Evolutionary conservation across 2,888 invertebrate genomes (phyloP), one percentile per base, ranked within the genome.

Genomic region (Protodeltote pygarga): DNA sequence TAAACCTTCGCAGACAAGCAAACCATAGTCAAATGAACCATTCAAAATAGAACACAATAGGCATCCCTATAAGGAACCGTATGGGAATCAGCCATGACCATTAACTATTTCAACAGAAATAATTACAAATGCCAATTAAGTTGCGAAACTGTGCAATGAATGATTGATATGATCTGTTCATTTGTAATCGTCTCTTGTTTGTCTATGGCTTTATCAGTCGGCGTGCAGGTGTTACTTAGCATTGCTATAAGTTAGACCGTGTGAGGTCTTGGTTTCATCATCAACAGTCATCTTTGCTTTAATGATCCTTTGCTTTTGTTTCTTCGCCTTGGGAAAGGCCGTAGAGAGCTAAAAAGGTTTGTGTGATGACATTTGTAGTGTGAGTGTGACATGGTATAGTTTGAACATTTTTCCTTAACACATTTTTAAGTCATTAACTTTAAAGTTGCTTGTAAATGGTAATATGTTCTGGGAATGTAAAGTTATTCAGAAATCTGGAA

Each of bases 71-170:
- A 16, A 31, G 3, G 14, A 52, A 41, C 32, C 32, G 27, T 46
- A 54, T 61, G 65, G 37, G 46, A 54, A 53, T 20, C 31, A 47
- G 19, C 60, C 51, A 57, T 60, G 60, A 52, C 53, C 42, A 39
- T 65, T n/a, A 53, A 11, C 28, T 63, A 64, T 65, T 63, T 68
- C 66, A 73, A 68, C 41, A 51, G 31, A 44, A 62, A 53, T 58
- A 65, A 73, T 61, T 59, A 63, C 62, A 49, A 59, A 67, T 58
- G 47, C 55, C 66, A 65, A 77, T 67, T 66, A 63, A 59, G 37
- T 75, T 75, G 69, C 66, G 63, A 75, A 70, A 71, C 57, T 40
- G 24, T 35, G 52, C 29, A 39, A 40, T 16, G 57, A 51, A 60
- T 58, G 62, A 72, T 70, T 57, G 72, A 66, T 70, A 64, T 52